These are phyloP conservation scores for Thamnophis elegans DNA, from an alignment of 2,797 vertebrate species.

Conservation along the genomic window DNA sequence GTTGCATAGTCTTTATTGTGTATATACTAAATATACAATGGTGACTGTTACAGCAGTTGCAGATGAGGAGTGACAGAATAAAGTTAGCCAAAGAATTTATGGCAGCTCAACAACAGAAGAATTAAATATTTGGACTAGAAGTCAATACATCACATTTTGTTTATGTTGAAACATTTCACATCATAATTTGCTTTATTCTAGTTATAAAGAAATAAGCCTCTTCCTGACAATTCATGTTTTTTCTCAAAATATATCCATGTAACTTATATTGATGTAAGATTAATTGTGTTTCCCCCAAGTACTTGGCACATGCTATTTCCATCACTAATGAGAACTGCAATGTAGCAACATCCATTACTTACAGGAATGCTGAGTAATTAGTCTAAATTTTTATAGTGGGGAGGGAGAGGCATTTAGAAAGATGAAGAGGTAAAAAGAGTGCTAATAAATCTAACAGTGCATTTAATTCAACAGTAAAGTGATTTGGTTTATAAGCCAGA, in stretches of 20 bases:
- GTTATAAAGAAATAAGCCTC: neutral
- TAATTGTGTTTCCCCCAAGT: neutral
- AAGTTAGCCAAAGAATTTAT: neutral
- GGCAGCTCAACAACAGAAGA: neutral
- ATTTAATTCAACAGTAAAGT: neutral
- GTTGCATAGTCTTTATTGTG: neutral
- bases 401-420: constrained; percentile 26
- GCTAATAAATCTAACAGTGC: constrained; percentile 25
- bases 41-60: neutral
- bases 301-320: neutral
- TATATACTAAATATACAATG: neutral
- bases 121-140: neutral
- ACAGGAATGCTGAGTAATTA: constrained; percentile 34
- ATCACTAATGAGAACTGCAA: constrained; percentile 18
- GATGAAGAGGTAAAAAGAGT: constrained; percentile 35
- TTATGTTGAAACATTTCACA: neutral
- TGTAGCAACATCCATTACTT: constrained; percentile 27
- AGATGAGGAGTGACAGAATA: neutral
- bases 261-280: neutral
- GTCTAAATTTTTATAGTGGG: constrained; percentile 4
- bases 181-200: neutral
- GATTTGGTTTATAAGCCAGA: neutral
- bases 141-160: neutral
- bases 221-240: neutral
- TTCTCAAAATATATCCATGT: neutral